These are phyloP conservation scores for Caenorhabditis parvicauda DNA, from an alignment of 2,888 invertebrate species.

Conservation along the genomic window DNA sequence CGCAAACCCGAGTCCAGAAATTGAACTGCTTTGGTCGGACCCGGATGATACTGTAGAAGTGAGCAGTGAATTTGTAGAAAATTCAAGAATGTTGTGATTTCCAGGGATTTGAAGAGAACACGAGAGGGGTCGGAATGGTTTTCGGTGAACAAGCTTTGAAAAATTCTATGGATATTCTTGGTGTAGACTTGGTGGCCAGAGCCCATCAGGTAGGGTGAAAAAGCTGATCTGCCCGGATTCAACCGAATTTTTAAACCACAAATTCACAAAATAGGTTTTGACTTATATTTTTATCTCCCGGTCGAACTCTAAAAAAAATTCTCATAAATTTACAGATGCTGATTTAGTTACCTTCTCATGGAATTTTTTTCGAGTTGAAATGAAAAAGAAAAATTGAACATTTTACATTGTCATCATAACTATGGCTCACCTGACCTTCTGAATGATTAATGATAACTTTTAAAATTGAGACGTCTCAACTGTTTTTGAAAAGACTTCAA, in stretches of 20 bases:
- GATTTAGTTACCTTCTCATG: too few species aligned
- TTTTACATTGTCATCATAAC: neutral
- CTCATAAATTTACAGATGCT: too few species aligned
- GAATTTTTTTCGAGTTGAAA: too few species aligned
- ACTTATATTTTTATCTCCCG: too few species aligned
- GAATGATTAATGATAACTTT: too few species aligned
- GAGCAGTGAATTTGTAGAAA: neutral
- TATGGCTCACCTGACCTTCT: too few species aligned
- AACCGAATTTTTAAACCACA: neutral
- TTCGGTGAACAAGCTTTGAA: slow-evolving; percentile 68
- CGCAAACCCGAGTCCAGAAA: slow-evolving; percentile 63
- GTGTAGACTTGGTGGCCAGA: slow-evolving; percentile 51
- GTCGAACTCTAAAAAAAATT: too few species aligned
- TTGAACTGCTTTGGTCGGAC: slow-evolving; percentile 64
- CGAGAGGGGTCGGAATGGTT: slow-evolving; percentile 68
- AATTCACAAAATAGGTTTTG: too few species aligned
- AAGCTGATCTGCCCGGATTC: neutral
- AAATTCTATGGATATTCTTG: slow-evolving; percentile 23
- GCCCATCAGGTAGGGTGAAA: slow-evolving; percentile 46
- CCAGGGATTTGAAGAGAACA: slow-evolving; percentile 42
- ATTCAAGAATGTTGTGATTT: neutral
- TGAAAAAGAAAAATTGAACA: neutral
- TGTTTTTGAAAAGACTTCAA: too few species aligned
- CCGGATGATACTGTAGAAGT: slow-evolving; percentile 20
- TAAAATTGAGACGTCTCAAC: too few species aligned